Percentiles rank a stretch among this genome's conserved stretches.
Evolutionary conservation across 2,888 invertebrate species (phyloP).

Genomic region (Periphyllus acericola): DNA sequence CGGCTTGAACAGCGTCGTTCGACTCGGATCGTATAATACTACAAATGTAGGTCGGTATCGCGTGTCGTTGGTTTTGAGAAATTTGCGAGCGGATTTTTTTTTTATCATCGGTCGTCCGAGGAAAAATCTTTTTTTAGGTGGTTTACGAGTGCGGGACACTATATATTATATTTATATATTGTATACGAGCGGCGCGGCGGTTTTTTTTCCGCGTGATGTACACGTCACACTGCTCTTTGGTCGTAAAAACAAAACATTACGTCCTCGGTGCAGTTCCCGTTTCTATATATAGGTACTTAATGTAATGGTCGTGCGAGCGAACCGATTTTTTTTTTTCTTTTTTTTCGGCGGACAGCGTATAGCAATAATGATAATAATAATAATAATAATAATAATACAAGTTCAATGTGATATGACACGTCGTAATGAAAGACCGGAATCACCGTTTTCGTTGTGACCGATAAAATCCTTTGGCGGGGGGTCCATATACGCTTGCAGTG

Average conservation of each 20-base stretch:
- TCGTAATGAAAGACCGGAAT: constrained; percentile 48
- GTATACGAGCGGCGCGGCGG: background rate
- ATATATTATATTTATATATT: no score
- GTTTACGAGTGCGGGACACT: no score
- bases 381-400: constrained; percentile 22
- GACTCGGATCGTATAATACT: no score
- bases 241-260: constrained; percentile 44
- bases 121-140: background rate
- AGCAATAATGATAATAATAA: background rate
- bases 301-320: background rate
- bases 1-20: no score
- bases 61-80: background rate
- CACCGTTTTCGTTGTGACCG: constrained; percentile 23
- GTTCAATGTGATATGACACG: constrained; percentile 40
- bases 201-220: background rate
- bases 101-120: background rate
- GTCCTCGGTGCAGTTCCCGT: background rate
- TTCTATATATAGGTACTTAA: background rate
- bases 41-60: background rate
- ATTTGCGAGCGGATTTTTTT: background rate
- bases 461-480: constrained; percentile 27
- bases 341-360: constrained; percentile 4
- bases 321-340: constrained; percentile 23
- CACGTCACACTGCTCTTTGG: background rate
- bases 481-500: background rate